Percentiles rank a stretch among this genome's conserved stretches.
Conservation (phyloP, 2,113 vertebrate genomes). For the Alexandromys fortis region DNA sequence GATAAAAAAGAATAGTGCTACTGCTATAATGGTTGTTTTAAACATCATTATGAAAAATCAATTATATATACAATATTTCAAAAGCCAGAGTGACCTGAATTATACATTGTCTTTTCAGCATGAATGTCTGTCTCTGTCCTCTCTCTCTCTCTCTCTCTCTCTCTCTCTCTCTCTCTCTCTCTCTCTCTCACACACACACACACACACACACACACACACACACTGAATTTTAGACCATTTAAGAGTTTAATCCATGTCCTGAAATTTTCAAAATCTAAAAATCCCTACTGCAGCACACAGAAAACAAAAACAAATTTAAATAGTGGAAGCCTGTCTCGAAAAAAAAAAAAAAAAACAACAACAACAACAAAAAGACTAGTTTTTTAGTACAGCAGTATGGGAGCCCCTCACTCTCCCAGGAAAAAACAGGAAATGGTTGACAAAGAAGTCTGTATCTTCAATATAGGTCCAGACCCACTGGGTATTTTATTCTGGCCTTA, state of each 20-base stretch:
- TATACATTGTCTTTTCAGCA: conserved; percentile 14
- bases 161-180: neutral
- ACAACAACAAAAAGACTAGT: no score
- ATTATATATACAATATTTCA: conserved; percentile 30
- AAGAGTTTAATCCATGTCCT: conserved; percentile 7
- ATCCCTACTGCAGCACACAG: neutral
- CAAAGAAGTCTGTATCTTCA: neutral
- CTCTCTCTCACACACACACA: neutral
- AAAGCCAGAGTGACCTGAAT: neutral
- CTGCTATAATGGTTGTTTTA: conserved; percentile 36
- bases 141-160: no score
- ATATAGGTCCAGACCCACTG: neutral
- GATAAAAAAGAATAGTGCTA: neutral
- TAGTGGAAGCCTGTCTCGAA: neutral
- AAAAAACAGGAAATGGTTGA: neutral
- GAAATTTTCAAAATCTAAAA: conserved; percentile 49
- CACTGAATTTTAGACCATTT: neutral
- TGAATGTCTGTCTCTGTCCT: neutral
- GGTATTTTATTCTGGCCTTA: neutral
- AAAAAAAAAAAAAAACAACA: no score
- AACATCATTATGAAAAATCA: conserved; percentile 29
- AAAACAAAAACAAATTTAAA: neutral
- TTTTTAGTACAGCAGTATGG: neutral
- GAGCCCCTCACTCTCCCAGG: neutral
- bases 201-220: neutral